Conservation (phyloP, 2,888 invertebrate genomes). For the Tetragnatha montana region DNA sequence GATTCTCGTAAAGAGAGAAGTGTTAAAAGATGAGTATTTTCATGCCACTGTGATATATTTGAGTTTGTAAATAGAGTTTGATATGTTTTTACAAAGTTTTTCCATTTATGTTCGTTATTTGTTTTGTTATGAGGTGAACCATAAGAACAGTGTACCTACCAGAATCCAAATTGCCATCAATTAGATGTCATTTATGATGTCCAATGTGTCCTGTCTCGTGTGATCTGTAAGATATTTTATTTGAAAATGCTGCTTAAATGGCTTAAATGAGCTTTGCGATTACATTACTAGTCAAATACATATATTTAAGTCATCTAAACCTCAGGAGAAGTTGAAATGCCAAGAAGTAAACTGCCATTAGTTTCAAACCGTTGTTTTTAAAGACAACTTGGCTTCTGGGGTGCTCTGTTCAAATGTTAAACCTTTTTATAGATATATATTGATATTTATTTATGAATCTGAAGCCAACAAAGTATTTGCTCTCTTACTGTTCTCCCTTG, state of each 20-base stretch:
- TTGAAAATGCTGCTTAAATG: no score
- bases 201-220: no score
- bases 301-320: background rate
- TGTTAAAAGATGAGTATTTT: conserved; percentile 32
- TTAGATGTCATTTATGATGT: no score
- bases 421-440: background rate
- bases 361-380: background rate
- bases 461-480: conserved; percentile 1
- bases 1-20: conserved; percentile 11
- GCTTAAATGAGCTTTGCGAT: no score
- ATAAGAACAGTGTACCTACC: background rate
- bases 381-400: background rate
- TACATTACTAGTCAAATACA: no score
- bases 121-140: background rate
- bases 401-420: background rate
- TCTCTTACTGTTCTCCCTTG: background rate
- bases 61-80: conserved; percentile 63
- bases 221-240: no score
- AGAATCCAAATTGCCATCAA: background rate
- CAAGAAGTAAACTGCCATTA: background rate
- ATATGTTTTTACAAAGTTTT: conserved; percentile 6
- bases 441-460: background rate
- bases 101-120: background rate
- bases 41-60: conserved; percentile 68
- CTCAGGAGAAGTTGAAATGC: background rate